Evolutionary conservation across 2,113 vertebrate genomes (phyloP).

Genomic region (Macroglossus sobrinus): DNA sequence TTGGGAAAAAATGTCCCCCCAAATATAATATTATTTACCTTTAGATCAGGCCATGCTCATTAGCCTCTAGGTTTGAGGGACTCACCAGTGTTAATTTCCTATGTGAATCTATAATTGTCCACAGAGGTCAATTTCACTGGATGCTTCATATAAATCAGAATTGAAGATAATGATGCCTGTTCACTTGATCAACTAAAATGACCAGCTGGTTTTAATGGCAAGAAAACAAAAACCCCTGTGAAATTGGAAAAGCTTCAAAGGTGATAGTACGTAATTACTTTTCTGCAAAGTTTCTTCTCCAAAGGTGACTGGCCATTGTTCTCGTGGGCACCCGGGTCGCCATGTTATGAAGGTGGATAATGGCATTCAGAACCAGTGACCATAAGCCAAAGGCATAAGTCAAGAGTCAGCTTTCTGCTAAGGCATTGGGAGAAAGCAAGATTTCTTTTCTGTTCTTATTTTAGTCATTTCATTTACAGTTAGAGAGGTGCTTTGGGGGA

Average conservation of each 20-base stretch:
- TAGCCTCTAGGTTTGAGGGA: slow-evolving; percentile 32
- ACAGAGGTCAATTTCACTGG: slow-evolving; percentile 55
- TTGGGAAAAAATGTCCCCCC: slow-evolving; percentile 7
- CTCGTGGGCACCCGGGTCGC: background rate
- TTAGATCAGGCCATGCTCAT: slow-evolving; percentile 23
- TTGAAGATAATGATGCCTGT: slow-evolving; percentile 67
- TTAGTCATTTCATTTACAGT: slow-evolving; percentile 44
- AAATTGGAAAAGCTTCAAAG: slow-evolving; percentile 58
- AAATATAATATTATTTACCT: slow-evolving; percentile 36
- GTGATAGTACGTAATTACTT: slow-evolving; percentile 62
- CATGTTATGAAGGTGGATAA: background rate
- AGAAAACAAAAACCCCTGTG: slow-evolving; percentile 61
- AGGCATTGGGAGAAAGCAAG: background rate
- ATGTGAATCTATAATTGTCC: slow-evolving; percentile 53
- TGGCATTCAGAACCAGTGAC: background rate
- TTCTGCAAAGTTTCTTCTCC: slow-evolving; percentile 56
- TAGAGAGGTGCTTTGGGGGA: slow-evolving; percentile 30
- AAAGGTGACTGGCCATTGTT: slow-evolving; percentile 38
- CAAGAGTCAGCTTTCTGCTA: background rate
- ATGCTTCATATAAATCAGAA: slow-evolving; percentile 71
- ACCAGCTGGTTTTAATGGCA: slow-evolving; percentile 69
- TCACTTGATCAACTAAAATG: slow-evolving; percentile 71
- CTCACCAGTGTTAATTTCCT: slow-evolving; percentile 62
- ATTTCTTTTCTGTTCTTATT: background rate
- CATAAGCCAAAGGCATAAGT: background rate